A percentile compares a stretch with the other conserved stretches of the same genome.
These are phyloP conservation scores for Acholoe squamosa DNA, from an alignment of 2,888 invertebrate species.

Conservation along the genomic window DNA sequence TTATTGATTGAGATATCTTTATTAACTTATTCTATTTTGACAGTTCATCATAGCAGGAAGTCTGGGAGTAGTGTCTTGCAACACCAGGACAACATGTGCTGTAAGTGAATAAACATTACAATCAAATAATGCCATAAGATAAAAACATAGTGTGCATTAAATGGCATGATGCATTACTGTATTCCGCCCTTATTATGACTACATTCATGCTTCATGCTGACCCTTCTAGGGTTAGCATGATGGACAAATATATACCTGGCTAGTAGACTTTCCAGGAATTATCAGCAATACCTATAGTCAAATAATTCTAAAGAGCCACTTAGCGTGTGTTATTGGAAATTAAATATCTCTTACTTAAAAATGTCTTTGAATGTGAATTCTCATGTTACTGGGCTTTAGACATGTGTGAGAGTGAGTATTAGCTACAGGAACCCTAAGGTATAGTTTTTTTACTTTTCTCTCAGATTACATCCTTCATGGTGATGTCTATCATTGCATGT, in stretches of 20 bases:
- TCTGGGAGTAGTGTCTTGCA: not conserved
- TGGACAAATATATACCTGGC: not conserved
- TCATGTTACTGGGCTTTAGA: not conserved
- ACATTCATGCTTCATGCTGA: not conserved
- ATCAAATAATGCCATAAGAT: not conserved
- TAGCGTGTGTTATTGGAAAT: not conserved
- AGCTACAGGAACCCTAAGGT: not conserved
- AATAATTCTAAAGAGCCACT: not conserved
- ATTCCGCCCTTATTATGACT: not conserved
- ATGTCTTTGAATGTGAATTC: not conserved
- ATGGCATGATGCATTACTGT: not conserved
- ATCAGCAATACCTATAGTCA: not conserved
- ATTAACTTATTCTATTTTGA: not conserved
- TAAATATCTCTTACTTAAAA: not conserved
- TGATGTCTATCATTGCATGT: not conserved
- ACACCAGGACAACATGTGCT: not conserved
- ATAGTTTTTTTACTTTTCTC: not conserved
- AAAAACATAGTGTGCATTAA: not conserved
- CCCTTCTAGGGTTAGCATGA: no score
- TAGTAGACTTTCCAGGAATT: not conserved
- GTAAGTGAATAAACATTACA: not conserved
- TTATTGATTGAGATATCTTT: no score
- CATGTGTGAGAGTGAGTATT: not conserved
- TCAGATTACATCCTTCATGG: not conserved
- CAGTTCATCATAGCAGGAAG: constrained; percentile 6